phyloP scores from a whole-genome alignment of 1,140 invertebrate species.

The Arion vulgaris region DNA sequence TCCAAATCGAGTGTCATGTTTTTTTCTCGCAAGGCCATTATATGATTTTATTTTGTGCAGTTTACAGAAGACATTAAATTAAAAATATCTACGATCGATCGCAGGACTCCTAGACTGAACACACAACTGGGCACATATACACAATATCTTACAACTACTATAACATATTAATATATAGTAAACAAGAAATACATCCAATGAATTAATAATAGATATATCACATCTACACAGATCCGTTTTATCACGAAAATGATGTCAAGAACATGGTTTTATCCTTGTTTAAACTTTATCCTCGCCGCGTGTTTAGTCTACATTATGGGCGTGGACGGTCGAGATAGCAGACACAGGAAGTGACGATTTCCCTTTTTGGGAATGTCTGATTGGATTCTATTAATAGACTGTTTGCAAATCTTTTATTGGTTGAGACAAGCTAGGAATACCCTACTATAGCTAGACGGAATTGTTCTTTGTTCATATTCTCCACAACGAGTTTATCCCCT shows the following conservation, averaged over 20 bases:
- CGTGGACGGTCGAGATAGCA: constrained; percentile 26
- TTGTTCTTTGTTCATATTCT: constrained; percentile 1
- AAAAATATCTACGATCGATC: background rate
- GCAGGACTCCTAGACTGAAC: background rate
- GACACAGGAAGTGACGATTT: constrained; percentile 24
- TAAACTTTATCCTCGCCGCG: constrained; percentile 27
- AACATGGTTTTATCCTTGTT: too few relatives aligned
- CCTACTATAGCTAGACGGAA: background rate
- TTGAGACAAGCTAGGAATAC: constrained; percentile 1
- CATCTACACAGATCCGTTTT: background rate
- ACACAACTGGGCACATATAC: background rate
- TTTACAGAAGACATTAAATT: background rate
- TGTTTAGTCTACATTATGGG: constrained; percentile 30
- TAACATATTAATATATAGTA: background rate
- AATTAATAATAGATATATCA: background rate
- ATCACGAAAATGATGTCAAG: too few relatives aligned
- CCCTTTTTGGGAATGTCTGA: background rate
- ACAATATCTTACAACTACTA: background rate
- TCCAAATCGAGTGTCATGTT: constrained; percentile 25
- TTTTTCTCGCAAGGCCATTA: constrained; percentile 29
- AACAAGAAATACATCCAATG: background rate
- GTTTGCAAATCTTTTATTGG: background rate
- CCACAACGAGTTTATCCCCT: too few relatives aligned
- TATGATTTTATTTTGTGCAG: background rate
- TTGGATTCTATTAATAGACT: constrained; percentile 4